Evolutionary conservation across 2,113 vertebrate species (phyloP).

Genomic region (Geococcyx californianus): DNA sequence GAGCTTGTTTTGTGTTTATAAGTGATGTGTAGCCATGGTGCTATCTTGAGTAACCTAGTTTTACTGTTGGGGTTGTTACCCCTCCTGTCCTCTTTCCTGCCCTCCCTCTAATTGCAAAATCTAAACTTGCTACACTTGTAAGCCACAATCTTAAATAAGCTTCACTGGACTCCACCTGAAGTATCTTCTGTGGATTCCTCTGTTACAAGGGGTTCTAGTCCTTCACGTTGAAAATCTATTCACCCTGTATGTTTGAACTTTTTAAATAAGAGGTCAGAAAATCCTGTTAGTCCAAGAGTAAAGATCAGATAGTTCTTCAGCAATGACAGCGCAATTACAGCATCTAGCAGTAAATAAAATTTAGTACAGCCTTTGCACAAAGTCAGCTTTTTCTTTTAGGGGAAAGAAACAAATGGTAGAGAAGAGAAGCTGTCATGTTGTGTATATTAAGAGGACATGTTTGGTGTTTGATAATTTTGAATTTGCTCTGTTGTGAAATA

Average conservation of each 20-base stretch:
- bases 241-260: not conserved
- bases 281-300: slow-evolving; percentile 18
- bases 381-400: slow-evolving; percentile 61
- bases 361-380: slow-evolving; percentile 37
- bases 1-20: not conserved
- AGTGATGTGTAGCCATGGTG: not conserved
- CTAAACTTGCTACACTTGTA: not conserved
- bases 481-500: not conserved
- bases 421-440: slow-evolving; percentile 9
- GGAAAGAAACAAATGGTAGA: not conserved
- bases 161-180: not conserved
- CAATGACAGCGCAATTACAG: slow-evolving; percentile 69
- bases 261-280: slow-evolving; percentile 46
- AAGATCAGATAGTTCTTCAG: slow-evolving; percentile 65
- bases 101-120: not conserved
- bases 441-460: not conserved
- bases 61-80: not conserved
- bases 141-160: not conserved
- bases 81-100: not conserved
- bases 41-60: not conserved
- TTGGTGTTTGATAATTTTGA: slow-evolving; percentile 21
- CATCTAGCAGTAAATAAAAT: slow-evolving; percentile 48
- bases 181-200: not conserved
- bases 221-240: not conserved
- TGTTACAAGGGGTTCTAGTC: not conserved